These are phyloP conservation scores for Protosalanx chinensis DNA, from an alignment of 2,797 vertebrate genomes.

Conservation along the genomic window DNA sequence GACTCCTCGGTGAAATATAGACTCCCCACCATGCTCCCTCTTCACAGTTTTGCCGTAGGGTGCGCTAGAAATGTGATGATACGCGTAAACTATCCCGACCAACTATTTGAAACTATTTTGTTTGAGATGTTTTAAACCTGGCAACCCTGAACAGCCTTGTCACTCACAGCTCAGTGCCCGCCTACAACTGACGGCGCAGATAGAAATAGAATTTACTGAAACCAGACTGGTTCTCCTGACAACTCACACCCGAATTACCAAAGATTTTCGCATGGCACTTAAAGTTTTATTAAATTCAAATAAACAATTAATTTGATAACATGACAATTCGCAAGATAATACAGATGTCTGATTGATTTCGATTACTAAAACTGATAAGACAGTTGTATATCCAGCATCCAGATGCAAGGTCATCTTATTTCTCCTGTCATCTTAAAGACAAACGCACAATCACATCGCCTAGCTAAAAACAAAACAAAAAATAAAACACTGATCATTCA, in stretches of 20 bases:
- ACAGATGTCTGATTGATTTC: slow-evolving; percentile 39
- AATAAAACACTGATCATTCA: slow-evolving; percentile 17
- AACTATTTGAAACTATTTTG: neutral
- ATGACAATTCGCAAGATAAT: slow-evolving; percentile 38
- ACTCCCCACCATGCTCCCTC: neutral
- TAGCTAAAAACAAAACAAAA: slow-evolving; percentile 18
- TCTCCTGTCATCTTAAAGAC: slow-evolving; percentile 28
- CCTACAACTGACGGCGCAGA: slow-evolving; percentile 35
- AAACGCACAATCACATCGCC: slow-evolving; percentile 39
- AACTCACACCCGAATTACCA: neutral
- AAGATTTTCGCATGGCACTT: slow-evolving; percentile 62
- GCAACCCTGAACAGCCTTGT: slow-evolving; percentile 26
- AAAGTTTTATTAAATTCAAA: slow-evolving; percentile 72
- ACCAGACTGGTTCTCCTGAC: neutral
- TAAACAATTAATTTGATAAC: slow-evolving; percentile 53
- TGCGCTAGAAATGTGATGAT: neutral
- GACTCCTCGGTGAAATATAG: neutral
- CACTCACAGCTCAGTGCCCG: slow-evolving; percentile 52
- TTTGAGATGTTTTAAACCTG: neutral
- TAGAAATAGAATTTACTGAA: neutral
- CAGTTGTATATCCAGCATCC: slow-evolving; percentile 30
- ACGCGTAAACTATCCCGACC: neutral
- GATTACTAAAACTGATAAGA: slow-evolving; percentile 43
- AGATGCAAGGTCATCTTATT: slow-evolving; percentile 19
- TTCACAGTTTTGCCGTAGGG: neutral